Evolutionary conservation across 2,888 invertebrate genomes (phyloP).

Genomic region (Liopterus haemorrhoidalis): DNA sequence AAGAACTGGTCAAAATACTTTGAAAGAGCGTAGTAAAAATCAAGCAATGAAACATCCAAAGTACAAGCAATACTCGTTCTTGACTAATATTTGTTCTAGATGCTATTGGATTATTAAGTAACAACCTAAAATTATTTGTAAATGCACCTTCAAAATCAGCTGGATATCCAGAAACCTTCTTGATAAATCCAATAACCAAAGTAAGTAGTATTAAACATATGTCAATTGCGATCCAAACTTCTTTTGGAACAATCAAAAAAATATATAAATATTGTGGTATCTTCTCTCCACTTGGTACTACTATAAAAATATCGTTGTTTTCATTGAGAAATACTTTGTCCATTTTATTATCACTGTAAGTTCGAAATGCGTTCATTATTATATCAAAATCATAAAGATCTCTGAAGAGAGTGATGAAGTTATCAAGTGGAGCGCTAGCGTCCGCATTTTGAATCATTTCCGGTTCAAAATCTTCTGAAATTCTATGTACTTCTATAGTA

Average conservation of each 20-base stretch:
- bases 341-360: slow-evolving; percentile 12
- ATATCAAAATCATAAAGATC: slow-evolving; percentile 17
- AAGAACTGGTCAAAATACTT: too few relatives aligned
- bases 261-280: slow-evolving; percentile 19
- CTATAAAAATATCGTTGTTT: slow-evolving; percentile 16
- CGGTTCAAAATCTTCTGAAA: slow-evolving; percentile 9
- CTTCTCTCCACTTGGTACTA: slow-evolving; percentile 10
- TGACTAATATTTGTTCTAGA: too few relatives aligned
- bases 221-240: slow-evolving; percentile 13
- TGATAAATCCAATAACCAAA: slow-evolving; percentile 3
- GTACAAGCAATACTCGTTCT: too few relatives aligned
- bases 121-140: slow-evolving; percentile 19
- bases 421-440: not conserved
- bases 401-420: slow-evolving; percentile 1
- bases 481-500: slow-evolving; percentile 6
- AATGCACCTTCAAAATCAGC: slow-evolving; percentile 8
- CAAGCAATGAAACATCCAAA: too few relatives aligned
- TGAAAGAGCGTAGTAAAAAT: too few relatives aligned
- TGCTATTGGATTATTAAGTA: too few relatives aligned
- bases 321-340: slow-evolving; percentile 18
- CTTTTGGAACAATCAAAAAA: slow-evolving; percentile 12
- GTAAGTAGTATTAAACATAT: slow-evolving; percentile 4
- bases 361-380: slow-evolving; percentile 5
- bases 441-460: slow-evolving; percentile 13
- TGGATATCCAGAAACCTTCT: not conserved